phyloP scores from a whole-genome alignment of 2,113 vertebrate species.

The Gallinago paraguaiae region DNA sequence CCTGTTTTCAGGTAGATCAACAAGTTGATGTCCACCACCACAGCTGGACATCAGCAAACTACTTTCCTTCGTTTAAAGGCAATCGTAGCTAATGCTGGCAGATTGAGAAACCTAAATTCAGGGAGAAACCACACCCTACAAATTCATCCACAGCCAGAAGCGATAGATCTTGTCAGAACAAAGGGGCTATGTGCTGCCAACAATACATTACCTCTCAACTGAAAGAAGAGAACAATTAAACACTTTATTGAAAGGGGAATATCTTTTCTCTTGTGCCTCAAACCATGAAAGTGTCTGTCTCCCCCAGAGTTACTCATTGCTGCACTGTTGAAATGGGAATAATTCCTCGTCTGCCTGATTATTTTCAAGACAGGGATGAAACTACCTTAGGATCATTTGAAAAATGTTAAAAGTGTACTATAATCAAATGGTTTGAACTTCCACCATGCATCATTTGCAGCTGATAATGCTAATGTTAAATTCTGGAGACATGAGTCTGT shows the following conservation, averaged over 20 bases:
- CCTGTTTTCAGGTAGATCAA: not conserved
- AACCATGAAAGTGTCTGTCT: constrained; percentile 34
- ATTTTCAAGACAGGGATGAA: constrained; percentile 31
- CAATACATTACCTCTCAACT: constrained; percentile 36
- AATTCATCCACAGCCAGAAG: not conserved
- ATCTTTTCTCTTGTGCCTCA: constrained; percentile 35
- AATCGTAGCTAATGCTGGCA: not conserved
- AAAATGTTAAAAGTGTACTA: constrained; percentile 36
- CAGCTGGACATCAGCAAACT: not conserved
- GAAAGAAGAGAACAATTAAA: constrained; percentile 50
- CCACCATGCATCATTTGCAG: not conserved
- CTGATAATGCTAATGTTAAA: constrained; percentile 47
- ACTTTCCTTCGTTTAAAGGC: not conserved
- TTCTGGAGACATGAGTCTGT: constrained; percentile 60
- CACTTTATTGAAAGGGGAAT: constrained; percentile 58
- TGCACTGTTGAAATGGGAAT: constrained; percentile 58
- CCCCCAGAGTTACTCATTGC: constrained; percentile 18
- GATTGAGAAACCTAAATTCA: not conserved
- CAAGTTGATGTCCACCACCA: not conserved
- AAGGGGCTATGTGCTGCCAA: constrained; percentile 22
- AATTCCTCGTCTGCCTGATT: not conserved
- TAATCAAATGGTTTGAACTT: constrained; percentile 60
- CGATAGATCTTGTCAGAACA: not conserved
- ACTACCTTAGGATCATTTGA: not conserved
- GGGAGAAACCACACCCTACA: not conserved